Evolutionary conservation across 1,140 invertebrate species (phyloP).

Genomic region (Drosophila lacertosa): DNA sequence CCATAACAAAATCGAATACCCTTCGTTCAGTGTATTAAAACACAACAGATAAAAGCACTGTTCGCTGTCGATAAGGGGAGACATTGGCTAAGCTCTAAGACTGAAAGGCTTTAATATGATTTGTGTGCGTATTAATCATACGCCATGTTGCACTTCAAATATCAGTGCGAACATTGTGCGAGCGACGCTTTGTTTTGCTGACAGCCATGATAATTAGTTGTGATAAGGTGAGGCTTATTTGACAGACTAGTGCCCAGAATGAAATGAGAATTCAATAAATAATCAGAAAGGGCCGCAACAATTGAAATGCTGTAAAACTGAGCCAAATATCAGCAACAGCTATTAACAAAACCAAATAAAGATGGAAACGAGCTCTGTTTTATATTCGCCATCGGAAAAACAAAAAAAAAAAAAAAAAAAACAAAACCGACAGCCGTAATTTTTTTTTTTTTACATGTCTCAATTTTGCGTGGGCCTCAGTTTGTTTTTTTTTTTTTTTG

Average conservation of each 20-base stretch:
- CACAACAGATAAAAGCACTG: slow-evolving; percentile 7
- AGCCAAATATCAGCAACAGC: slow-evolving; percentile 49
- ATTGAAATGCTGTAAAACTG: slow-evolving; percentile 23
- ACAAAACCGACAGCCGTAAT: background rate
- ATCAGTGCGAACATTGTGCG: slow-evolving; percentile 22
- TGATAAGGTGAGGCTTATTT: slow-evolving; percentile 42
- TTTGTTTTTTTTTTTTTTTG: slow-evolving; percentile 11
- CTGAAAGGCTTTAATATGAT: slow-evolving; percentile 69
- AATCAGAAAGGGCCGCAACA: slow-evolving; percentile 10
- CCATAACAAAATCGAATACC: too few relatives aligned
- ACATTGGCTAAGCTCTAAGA: background rate
- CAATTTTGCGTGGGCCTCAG: slow-evolving; percentile 46
- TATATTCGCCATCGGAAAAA: too few relatives aligned
- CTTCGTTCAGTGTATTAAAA: too few relatives aligned
- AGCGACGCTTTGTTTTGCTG: slow-evolving; percentile 3
- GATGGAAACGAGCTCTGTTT: background rate
- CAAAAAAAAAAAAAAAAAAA: background rate
- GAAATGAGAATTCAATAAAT: slow-evolving; percentile 59
- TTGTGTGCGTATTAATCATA: slow-evolving; percentile 77
- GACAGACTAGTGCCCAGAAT: slow-evolving; percentile 53
- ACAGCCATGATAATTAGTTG: slow-evolving; percentile 64
- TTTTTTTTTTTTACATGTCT: too few relatives aligned
- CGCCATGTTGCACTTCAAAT: slow-evolving; percentile 60
- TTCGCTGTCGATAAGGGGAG: background rate
- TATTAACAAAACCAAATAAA: slow-evolving; percentile 36